phyloP scores from a whole-genome alignment of 2,113 vertebrate species.

The Sinosuthora webbiana region DNA sequence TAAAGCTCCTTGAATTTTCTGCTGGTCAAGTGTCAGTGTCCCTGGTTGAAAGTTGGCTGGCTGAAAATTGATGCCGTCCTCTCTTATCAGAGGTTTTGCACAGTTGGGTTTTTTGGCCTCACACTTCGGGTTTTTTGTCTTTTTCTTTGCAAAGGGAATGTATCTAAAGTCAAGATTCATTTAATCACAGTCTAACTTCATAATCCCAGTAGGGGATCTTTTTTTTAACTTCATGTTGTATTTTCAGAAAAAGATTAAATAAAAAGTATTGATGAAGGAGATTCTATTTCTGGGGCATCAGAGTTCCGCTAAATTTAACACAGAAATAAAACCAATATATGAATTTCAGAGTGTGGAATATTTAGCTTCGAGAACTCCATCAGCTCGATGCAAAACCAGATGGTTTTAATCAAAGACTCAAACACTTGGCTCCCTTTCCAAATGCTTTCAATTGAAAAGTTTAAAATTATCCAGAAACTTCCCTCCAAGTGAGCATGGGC shows the following conservation, averaged over 20 bases:
- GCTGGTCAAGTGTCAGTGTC: neutral
- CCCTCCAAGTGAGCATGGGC: neutral
- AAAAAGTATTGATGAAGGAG: neutral
- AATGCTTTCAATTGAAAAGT: neutral
- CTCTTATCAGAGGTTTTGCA: neutral
- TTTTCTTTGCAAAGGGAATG: neutral
- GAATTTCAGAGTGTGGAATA: neutral
- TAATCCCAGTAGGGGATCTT: neutral
- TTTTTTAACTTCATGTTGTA: neutral
- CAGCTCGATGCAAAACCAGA: neutral
- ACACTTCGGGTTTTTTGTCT: neutral
- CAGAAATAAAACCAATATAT: neutral
- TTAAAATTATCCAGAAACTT: neutral
- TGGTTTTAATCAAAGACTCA: neutral
- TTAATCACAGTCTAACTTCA: neutral
- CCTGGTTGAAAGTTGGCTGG: neutral
- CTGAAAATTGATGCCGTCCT: neutral
- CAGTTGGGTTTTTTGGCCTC: neutral
- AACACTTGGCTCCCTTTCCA: neutral
- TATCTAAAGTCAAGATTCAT: neutral
- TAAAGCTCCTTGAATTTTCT: neutral
- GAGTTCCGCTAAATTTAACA: neutral
- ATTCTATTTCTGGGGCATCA: neutral
- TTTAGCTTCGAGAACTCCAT: neutral
- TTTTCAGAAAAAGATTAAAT: neutral